Conservation (phyloP, 1,140 invertebrate genomes). For the Drosophila grimshawi region DNA sequence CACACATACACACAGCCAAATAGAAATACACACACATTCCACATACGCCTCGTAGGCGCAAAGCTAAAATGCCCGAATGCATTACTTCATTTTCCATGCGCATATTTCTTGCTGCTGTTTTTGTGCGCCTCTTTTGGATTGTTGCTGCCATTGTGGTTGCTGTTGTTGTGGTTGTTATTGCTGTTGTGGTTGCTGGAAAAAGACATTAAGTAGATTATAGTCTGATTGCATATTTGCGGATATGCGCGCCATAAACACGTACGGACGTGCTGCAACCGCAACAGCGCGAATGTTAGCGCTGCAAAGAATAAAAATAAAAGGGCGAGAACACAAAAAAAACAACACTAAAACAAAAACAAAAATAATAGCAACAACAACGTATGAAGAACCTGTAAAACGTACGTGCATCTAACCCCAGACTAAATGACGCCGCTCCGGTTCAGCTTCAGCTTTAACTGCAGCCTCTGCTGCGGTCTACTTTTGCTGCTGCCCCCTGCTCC, state of each 20-base stretch:
- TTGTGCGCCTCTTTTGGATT: neutral
- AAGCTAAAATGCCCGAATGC: constrained; percentile 64
- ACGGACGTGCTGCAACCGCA: constrained; percentile 81
- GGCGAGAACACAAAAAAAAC: constrained; percentile 5
- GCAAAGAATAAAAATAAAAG: constrained; percentile 12
- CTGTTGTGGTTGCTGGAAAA: constrained; percentile 55
- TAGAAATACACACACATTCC: constrained; percentile 17
- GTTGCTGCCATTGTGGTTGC: constrained; percentile 24
- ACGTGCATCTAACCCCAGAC: constrained; percentile 79
- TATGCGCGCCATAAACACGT: constrained; percentile 82
- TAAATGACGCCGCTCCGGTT: constrained; percentile 65
- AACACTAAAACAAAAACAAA: neutral
- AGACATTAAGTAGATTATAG: constrained; percentile 83
- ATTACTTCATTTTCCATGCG: constrained; percentile 74
- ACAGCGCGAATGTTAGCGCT: constrained; percentile 49
- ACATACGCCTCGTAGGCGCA: constrained; percentile 29
- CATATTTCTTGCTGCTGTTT: constrained; percentile 32
- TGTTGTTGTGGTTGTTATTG: constrained; percentile 8
- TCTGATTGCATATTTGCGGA: constrained; percentile 83
- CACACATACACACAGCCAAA: neutral
- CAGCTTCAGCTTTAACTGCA: constrained; percentile 10
- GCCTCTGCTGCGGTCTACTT: constrained; percentile 4
- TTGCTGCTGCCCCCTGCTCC: neutral
- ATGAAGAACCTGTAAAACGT: constrained; percentile 64
- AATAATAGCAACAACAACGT: constrained; percentile 41